These are phyloP conservation scores for Adela reaumurella DNA, from an alignment of 2,888 invertebrate species.

Conservation along the genomic window DNA sequence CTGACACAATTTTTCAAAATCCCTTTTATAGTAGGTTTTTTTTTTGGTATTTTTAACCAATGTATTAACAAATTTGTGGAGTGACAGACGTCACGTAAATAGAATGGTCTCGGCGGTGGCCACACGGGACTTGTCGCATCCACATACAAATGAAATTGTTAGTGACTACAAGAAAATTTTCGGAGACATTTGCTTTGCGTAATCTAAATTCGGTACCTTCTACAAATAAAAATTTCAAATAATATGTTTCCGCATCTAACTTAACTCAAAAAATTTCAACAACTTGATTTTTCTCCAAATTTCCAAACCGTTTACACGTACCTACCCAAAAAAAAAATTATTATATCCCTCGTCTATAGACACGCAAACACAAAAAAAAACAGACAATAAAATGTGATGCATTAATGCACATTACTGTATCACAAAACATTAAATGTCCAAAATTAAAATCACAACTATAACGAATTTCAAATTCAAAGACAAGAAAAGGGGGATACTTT, in stretches of 20 bases:
- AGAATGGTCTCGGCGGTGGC: too few species aligned
- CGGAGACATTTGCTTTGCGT: too few species aligned
- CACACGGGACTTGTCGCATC: too few species aligned
- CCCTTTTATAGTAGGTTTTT: neutral
- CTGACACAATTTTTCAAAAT: neutral
- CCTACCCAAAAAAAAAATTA: neutral
- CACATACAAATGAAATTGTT: too few species aligned
- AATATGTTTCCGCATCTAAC: too few species aligned
- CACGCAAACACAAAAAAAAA: constrained; percentile 21
- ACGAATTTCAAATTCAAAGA: constrained; percentile 51
- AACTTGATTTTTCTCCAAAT: neutral
- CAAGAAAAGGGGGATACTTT: constrained; percentile 12
- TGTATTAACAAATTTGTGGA: too few species aligned
- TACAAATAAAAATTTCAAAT: neutral
- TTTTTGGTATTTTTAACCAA: too few species aligned
- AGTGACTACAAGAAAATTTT: too few species aligned
- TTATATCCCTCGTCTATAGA: constrained; percentile 24
- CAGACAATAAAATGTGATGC: constrained; percentile 42
- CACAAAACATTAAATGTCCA: constrained; percentile 57
- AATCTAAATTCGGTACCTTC: constrained; percentile 43
- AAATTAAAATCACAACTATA: constrained; percentile 53
- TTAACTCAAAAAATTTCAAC: neutral
- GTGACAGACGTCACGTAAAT: too few species aligned
- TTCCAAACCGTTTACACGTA: neutral
- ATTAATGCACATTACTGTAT: constrained; percentile 53